A percentile compares a stretch with the other conserved stretches of the same genome.
Conservation (phyloP, 2,888 invertebrate species). For the Laspeyria flexula region DNA sequence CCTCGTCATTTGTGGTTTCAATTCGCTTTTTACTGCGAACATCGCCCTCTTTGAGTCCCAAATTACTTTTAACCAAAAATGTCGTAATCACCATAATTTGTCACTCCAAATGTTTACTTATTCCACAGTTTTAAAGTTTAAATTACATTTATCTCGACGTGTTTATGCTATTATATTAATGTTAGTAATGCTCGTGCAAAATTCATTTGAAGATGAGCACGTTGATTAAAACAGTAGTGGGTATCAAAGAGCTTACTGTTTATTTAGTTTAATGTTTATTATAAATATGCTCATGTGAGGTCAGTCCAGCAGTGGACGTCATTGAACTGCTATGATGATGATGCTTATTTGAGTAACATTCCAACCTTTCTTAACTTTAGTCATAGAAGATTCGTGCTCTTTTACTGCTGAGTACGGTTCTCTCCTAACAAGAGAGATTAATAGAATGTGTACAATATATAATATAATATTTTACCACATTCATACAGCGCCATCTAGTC, state of each 20-base stretch:
- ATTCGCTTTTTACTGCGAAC: conserved; percentile 80
- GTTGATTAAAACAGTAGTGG: conserved; percentile 39
- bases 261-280: conserved; percentile 26
- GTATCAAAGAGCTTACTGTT: conserved; percentile 30
- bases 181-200: conserved; percentile 29
- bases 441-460: no score
- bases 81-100: conserved; percentile 53
- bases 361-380: no score
- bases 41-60: conserved; percentile 72
- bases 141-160: conserved; percentile 19
- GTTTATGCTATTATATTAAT: conserved; percentile 9
- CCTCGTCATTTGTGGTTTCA: conserved; percentile 84
- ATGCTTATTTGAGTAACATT: no score
- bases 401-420: no score
- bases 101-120: conserved; percentile 28
- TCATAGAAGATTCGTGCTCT: no score
- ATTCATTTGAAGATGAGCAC: conserved; percentile 29
- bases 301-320: no score
- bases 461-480: no score
- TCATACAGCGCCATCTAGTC: no score
- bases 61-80: conserved; percentile 65
- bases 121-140: conserved; percentile 21
- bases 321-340: no score
- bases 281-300: no score
- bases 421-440: no score